Evolutionary conservation across 2,888 invertebrate species (phyloP), one percentile per base, ranked within the genome.

Genomic region (Digitonthophagus gazella): DNA sequence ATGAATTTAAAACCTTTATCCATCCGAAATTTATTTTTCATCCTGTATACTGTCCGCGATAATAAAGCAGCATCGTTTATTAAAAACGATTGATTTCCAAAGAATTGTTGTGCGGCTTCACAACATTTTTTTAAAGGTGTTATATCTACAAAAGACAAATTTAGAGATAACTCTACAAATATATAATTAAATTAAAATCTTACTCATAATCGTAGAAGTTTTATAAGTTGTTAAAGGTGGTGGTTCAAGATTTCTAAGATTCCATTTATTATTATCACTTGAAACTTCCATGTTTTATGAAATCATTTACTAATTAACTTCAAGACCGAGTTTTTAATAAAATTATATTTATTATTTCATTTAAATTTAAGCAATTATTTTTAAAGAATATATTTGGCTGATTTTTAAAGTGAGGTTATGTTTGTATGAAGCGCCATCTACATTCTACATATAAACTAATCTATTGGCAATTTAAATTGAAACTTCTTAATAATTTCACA

Each of bases 1-100:
- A 85, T 79, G 16, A 78, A 75, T 73, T 84, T 85, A n/a, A 86
- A 78, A 20, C 85, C 85, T 71, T 85, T 86, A 19, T 85, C 83
- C 54, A 75, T 80, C 56, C 85, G 79, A 76, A 85, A 84, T 78
- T 86, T 86, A 66, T 79, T 79, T 75, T 86, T 86, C 83, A 84
- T 81, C 8, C 83, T 78, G 73, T 84, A 85, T 67, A 84, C 82
- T 61, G 82, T 74, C 65, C 84, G 78, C 54, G 83, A 83, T 6
- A 86, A 74, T 44, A 85, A 70, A 1, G 83, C 80, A 11, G 83
- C 82, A 75, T 86, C 86, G 0, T 73, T 73, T 6, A 80, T 74
- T 15, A 86, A 73, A 54, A 77, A 68, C 16, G 76, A 72, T 64
- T 83, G 79, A 2, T 76, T 71, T 0, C 75, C 73, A 67, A 78